Base-by-base conservation (phyloP, 2,888 invertebrate species). In the Sphaerophoria rueppellii region DNA sequence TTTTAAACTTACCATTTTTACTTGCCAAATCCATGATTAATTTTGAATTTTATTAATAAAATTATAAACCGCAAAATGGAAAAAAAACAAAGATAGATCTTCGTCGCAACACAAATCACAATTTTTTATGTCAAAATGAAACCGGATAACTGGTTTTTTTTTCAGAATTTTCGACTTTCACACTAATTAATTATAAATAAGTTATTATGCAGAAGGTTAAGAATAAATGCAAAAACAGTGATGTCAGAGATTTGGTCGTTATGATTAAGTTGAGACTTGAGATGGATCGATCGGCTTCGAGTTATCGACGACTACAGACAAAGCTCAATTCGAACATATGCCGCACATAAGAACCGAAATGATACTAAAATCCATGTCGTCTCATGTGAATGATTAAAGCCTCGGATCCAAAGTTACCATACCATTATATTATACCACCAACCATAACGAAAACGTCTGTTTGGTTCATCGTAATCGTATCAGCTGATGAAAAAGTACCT, bases 331-430 rank as follows among this genome's bases (percentile, higher is more conserved):
- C 50, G 67, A 69, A 43, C 77, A 16, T 50, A 35, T 50, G 48
- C 6, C 60, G 12, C 40, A 76, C 67, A 67, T 50, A 65, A 65
- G 14, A 50, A 7, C 43, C 48, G 48, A 77, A 82, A 72, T 72
- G 76, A 43, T 67, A 82, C 76, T 72, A 67, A 71, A 65, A 65
- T 35, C 65, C 50, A 4, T 72, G 67, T 43, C 52, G 75, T 71
- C 75, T 65, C 46, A 79, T 14, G 60, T 52, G 71, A 65, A 35
- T 57, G 69, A 80, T 75, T 52, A 71, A 74, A 70, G 61, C 76
- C 24, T 24, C 24, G 24, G 24, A 24, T 72, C 48, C 60, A 67
- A 76, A 58, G 71, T 50, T 50, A 82, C 12, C 34, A 7, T 46
- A 48, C 63, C 50, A 43, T 43, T 11, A 5, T 0, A 24, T 6